Conservation (phyloP, 2,113 vertebrate genomes). For the Clarias magur region DNA sequence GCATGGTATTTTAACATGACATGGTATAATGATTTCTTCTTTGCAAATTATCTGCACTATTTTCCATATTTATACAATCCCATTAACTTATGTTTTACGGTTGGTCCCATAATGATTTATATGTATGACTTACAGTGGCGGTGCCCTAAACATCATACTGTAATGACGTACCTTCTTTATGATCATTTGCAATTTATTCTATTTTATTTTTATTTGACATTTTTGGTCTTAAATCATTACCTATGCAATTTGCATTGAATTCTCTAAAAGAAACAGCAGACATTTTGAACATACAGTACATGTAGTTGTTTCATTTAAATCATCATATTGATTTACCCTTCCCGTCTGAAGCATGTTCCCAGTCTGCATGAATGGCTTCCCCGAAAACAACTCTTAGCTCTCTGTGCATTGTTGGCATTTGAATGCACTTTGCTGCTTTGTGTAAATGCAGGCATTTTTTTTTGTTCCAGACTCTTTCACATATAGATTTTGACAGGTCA, state of each 20-base stretch:
- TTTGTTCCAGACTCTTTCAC: background rate
- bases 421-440: background rate
- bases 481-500: slow-evolving; percentile 27
- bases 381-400: slow-evolving; percentile 6
- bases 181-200: background rate
- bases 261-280: background rate
- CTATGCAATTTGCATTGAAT: background rate
- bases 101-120: background rate
- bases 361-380: background rate
- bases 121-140: background rate
- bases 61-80: background rate
- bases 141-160: background rate
- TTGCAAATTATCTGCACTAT: background rate
- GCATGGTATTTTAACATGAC: background rate
- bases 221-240: background rate
- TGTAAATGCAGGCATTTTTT: background rate
- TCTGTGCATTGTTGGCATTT: background rate
- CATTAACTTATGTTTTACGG: background rate
- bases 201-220: background rate
- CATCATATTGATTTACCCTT: background rate
- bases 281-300: no score
- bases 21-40: background rate
- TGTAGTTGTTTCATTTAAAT: background rate
- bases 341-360: background rate
- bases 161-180: background rate